Conservation (phyloP, 2,113 vertebrate species). For the Uria aalge region DNA sequence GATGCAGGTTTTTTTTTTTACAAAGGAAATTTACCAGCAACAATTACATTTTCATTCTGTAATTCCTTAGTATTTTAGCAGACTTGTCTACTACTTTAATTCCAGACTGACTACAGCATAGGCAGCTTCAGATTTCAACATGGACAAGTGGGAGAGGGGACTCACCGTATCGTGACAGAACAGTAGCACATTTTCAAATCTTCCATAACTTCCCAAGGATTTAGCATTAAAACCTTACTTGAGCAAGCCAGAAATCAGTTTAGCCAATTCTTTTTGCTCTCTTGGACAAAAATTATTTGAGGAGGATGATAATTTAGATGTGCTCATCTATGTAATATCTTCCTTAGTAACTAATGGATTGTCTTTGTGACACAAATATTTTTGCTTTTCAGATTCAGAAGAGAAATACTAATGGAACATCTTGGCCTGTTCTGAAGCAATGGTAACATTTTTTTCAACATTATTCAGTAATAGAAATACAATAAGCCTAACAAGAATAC, state of each 20-base stretch:
- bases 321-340: conserved; percentile 13
- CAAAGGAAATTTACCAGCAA: background rate
- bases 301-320: background rate
- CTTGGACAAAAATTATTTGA: background rate
- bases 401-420: conserved; percentile 1
- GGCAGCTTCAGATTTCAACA: conserved; percentile 14
- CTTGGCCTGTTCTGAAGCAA: background rate
- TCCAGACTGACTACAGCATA: background rate
- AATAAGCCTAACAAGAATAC: background rate
- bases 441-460: background rate
- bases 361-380: conserved; percentile 45
- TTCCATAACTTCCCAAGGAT: conserved; percentile 12
- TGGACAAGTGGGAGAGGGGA: background rate
- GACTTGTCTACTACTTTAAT: background rate
- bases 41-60: background rate
- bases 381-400: background rate
- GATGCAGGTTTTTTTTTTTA: background rate
- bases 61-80: background rate
- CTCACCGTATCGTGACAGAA: background rate
- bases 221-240: background rate
- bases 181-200: conserved; percentile 12
- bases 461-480: background rate
- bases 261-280: conserved; percentile 4
- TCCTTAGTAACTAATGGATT: conserved; percentile 41
- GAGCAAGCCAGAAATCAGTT: background rate